Evolutionary conservation across 2,888 invertebrate genomes (phyloP), one percentile per base, ranked within the genome.

Genomic region (Trissolcus japonicus): DNA sequence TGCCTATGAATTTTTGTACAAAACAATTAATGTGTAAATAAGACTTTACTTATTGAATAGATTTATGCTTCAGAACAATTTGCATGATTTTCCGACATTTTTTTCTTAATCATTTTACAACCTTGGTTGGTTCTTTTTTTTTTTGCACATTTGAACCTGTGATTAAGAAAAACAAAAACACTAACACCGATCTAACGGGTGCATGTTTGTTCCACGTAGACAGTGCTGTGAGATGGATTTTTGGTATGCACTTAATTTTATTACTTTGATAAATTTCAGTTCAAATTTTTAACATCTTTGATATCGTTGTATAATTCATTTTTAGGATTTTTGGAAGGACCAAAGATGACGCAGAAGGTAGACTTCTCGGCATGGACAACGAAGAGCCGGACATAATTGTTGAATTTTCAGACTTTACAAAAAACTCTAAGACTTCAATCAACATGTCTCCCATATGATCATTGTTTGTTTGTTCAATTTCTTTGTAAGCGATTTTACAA

Each of bases 261-360:
- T 53, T 19, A 14, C 25, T 57, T 46, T 59, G 11, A n/a, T 40
- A 19, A 29, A 13, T 25, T 54, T 54, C n/a, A 29, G 1, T 55
- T 17, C 40, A 6, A 13, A 29, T 29, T 25, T 25, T 54, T 54
- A 21, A 9, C 13, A 53, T 25, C 2, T 53, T 6, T 55, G n/a
- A 14, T 25, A 55, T 43, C 6, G 13, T 43, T 14, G 16, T 14
- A 46, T 16, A 1, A n/a, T 14, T 16, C n/a, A n/a, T 46, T 80
- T 80, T 17, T 86, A 91, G 90, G 81, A 85, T 90, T 66, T 88
- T 90, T 80, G 88, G 89, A 60, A 87, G 88, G 80, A 85, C 87
- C 43, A 90, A 89, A 80, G 85, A 86, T 46, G 89, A 89, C 6
- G 86, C 88, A 16, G 89, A 90, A 66, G 87, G 89, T 65, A 85